A percentile compares a stretch with the other conserved stretches of the same genome.
These are phyloP conservation scores for Myiozetetes cayanensis DNA, from an alignment of 2,113 vertebrate genomes.

Conservation along the genomic window DNA sequence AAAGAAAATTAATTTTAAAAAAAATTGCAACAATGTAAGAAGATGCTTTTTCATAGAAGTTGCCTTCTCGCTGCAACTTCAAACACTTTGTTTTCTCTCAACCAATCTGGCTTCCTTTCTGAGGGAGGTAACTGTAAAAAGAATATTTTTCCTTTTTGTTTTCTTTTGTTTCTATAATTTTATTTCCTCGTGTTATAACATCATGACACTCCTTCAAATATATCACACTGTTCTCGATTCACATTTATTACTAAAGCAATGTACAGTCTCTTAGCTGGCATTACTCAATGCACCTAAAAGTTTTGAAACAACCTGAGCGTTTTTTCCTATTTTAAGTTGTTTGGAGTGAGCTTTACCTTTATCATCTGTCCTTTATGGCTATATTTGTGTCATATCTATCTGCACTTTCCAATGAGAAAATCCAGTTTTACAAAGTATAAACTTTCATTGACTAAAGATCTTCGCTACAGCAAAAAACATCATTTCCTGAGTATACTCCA, in stretches of 20 bases:
- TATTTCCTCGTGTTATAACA: not conserved
- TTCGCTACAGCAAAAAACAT: not conserved
- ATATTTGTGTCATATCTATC: not conserved
- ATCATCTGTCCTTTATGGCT: not conserved
- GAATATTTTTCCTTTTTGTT: not conserved
- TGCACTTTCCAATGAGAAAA: not conserved
- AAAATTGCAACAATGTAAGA: fast-evolving
- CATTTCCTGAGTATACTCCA: slow-evolving; percentile 23
- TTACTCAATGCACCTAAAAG: not conserved
- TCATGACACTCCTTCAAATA: not conserved
- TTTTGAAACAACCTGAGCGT: not conserved
- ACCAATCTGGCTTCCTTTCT: not conserved
- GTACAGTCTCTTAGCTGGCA: not conserved
- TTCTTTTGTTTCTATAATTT: not conserved
- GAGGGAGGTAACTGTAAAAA: not conserved
- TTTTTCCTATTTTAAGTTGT: not conserved
- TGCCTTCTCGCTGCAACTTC: not conserved
- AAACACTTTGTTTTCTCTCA: not conserved
- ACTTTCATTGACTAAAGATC: not conserved
- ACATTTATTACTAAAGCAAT: not conserved
- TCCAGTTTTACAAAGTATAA: not conserved
- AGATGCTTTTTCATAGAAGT: fast-evolving
- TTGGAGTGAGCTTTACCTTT: not conserved
- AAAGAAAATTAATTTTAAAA: not conserved
- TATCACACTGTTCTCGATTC: not conserved